phyloP scores from a whole-genome alignment of 2,888 invertebrate species.

The Torymus texanus region DNA sequence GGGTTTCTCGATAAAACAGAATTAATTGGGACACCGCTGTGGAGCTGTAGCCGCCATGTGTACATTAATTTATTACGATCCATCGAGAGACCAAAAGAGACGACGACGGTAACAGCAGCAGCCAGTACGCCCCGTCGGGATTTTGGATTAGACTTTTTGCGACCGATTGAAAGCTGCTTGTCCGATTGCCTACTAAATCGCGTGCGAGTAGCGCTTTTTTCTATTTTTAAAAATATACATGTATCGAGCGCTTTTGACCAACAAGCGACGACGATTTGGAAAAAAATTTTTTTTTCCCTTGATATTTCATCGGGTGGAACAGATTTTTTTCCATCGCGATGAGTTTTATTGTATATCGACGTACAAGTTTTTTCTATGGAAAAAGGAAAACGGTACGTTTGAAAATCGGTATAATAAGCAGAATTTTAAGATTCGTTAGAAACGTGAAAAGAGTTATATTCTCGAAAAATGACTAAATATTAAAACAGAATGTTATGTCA shows the following conservation, averaged over 20 bases:
- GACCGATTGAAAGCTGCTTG: constrained; percentile 49
- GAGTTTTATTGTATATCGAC: too few species aligned
- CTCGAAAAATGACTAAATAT: too few species aligned
- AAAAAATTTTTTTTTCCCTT: constrained; percentile 5
- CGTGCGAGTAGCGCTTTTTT: background rate
- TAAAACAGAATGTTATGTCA: too few species aligned
- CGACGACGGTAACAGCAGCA: constrained; percentile 51
- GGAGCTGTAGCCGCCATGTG: constrained; percentile 57
- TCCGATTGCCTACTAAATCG: constrained; percentile 29
- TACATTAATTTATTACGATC: constrained; percentile 69
- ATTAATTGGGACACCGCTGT: constrained; percentile 68
- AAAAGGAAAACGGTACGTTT: too few species aligned
- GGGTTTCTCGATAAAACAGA: constrained; percentile 62
- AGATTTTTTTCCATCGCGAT: too few species aligned
- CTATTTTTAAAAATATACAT: constrained; percentile 21
- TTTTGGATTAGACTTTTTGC: constrained; percentile 60
- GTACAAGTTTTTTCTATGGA: too few species aligned
- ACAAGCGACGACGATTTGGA: background rate
- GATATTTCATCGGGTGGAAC: too few species aligned
- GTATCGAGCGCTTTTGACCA: background rate
- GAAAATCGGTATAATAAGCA: too few species aligned
- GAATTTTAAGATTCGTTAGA: too few species aligned
- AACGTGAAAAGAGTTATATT: too few species aligned
- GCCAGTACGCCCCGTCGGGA: constrained; percentile 59
- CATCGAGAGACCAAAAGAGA: constrained; percentile 59